Percentiles rank a stretch among this genome's conserved stretches.
phyloP scores from a whole-genome alignment of 2,113 vertebrate species.

The Aramus guarauna region DNA sequence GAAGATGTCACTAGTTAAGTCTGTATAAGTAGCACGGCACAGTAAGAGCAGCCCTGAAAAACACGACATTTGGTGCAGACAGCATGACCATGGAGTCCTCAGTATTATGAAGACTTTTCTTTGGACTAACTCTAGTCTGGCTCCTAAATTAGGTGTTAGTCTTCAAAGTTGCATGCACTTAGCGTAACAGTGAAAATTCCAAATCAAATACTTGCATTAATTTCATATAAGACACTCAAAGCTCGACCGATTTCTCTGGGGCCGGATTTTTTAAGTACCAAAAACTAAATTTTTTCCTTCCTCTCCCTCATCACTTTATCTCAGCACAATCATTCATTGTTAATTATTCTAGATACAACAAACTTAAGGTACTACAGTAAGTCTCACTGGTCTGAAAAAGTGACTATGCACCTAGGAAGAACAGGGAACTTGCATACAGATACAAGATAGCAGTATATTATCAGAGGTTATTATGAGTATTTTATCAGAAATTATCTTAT shows the following conservation, averaged over 20 bases:
- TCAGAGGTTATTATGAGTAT: fast-evolving
- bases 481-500: not conserved
- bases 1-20: not conserved
- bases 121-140: not conserved
- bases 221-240: not conserved
- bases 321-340: not conserved
- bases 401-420: not conserved
- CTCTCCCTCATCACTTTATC: not conserved
- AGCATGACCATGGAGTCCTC: not conserved
- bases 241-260: not conserved
- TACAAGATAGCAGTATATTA: not conserved
- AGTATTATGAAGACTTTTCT: not conserved
- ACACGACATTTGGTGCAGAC: not conserved
- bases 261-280: not conserved
- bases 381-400: not conserved
- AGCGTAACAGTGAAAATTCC: not conserved
- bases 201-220: not conserved
- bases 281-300: not conserved
- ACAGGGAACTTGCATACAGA: fast-evolving
- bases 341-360: not conserved
- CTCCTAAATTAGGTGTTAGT: not conserved
- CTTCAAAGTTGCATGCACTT: not conserved
- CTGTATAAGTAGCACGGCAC: not conserved
- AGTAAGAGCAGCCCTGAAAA: not conserved
- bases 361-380: not conserved